Base-by-base conservation (phyloP, 2,113 vertebrate genomes). In the Ciconia maguari region DNA sequence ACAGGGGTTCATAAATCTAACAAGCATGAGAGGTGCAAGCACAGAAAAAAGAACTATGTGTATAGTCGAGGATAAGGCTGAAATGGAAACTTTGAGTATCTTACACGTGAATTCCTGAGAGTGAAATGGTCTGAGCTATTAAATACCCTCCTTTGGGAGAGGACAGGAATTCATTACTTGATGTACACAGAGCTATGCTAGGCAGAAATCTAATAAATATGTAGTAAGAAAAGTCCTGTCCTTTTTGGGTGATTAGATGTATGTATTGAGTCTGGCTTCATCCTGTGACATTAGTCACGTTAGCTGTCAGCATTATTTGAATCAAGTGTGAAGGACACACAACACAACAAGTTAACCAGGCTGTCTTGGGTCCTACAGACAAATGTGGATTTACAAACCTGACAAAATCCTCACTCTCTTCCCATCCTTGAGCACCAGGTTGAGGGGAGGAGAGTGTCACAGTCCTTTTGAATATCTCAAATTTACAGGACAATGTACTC, bases 91-190 rank as follows among this genome's bases (percentile, higher is more conserved):
- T 70, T 78, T 0, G 6, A 18, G 19, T 78, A 41, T 84, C 49
- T 5, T 51, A 0, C 19, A 4, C 0, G 0, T 83, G 82, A 60
- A 15, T 71, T 86, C 54, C 41, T 81, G 17, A 38, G 34, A 57
- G 48, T 61, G 22, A 80, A 76, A 49, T 60, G 26, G 9, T 79
- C 55, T 65, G 44, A 87, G 11, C 27, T 87, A 11, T 82, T 62
- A 42, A 54, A 57, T 34, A 49, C 18, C 4, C 11, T 44, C 5
- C 38, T 85, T 30, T 34, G 30, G 34, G 80, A 85, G 34, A 78
- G 38, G 19, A 30, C 6, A 17, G 48, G 29, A 81, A 32, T 38
- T 70, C 32, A 29, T 81, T 64, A 51, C n/a, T 55, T 70, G 48
- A 38, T 1, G 2, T 52, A 44, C 17, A 27, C n/a, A 60, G 57